phyloP scores from a whole-genome alignment of 2,113 vertebrate species.

The Hepsetus odoe region DNA sequence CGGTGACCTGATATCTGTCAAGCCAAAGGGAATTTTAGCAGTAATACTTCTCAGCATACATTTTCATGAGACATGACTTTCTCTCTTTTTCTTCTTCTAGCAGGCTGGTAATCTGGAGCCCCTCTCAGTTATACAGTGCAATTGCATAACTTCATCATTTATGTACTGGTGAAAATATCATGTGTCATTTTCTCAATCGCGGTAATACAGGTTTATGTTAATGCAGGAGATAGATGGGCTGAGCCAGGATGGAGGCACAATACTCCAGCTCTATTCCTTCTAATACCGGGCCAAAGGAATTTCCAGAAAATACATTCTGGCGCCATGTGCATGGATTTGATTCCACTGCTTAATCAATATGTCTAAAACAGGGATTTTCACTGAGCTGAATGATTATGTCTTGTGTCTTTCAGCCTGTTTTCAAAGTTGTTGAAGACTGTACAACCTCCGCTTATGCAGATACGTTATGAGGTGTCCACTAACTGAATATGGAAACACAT shows the following conservation, averaged over 20 bases:
- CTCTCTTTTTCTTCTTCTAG: conserved; percentile 41
- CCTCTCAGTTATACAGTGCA: conserved; percentile 27
- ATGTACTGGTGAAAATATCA: conserved; percentile 52
- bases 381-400: conserved; percentile 44
- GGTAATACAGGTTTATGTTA: conserved; percentile 42
- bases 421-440: conserved; percentile 53
- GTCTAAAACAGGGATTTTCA: conserved; percentile 59
- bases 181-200: conserved; percentile 48
- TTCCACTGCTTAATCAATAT: conserved; percentile 52
- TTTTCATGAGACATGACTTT: conserved; percentile 56
- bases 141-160: conserved; percentile 60
- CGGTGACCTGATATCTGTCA: conserved; percentile 50
- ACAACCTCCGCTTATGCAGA: conserved; percentile 26
- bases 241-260: conserved; percentile 49
- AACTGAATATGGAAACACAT: background rate
- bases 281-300: conserved; percentile 54
- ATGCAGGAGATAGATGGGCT: conserved; percentile 32
- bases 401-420: conserved; percentile 53
- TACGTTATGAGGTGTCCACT: background rate
- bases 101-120: conserved; percentile 48
- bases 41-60: conserved; percentile 36
- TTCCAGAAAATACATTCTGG: conserved; percentile 45
- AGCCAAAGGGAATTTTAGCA: conserved; percentile 42
- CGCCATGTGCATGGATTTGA: conserved; percentile 55
- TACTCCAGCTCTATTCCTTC: conserved; percentile 53